Base-by-base conservation (phyloP, 2,113 vertebrate species). In the Tor tambroides region DNA sequence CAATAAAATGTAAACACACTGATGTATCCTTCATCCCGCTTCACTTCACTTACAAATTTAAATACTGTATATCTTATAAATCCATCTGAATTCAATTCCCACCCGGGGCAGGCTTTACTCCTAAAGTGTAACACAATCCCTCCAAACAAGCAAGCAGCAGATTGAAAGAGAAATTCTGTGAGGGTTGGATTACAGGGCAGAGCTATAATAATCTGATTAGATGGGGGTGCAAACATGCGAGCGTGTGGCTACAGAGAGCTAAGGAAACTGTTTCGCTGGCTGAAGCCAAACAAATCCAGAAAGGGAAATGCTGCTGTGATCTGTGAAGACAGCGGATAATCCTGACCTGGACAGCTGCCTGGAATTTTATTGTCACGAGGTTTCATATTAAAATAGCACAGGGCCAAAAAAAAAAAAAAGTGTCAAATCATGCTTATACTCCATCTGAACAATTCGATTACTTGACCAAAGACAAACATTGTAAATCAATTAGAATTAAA, bases 141-240 rank as follows among this genome's bases (percentile, higher is more conserved):
- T 86, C 63, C 56, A 74, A 83, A 79, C 87, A 51, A 56, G n/a
- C 59, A 26, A n/a, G 21, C 26, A 51, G 43, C 85, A 76, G 85
- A 89, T 89, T 86, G 84, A 87, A 71, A 41, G 86, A 32, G 71
- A 65, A 63, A 88, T 84, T 89, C 88, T 84, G 69, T 63, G 82
- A 72, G 56, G 84, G 49, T 80, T 76, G 82, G 85, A 91, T 89
- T 90, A 90, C 85, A 88, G 88, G 85, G 28, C 76, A 32, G 51
- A 84, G 87, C 88, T 85, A 86, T 69, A 87, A 89, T 88, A 88
- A 91, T 90, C 85, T 23, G 85, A 88, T 88, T 89, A 89, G 76
- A 49, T 14, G 63, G 35, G 74, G 54, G 81, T 82, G 81, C 82
- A 88, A 88, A 83, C 79, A 80, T 84, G 84, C 32, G 38, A 81